phyloP scores from a whole-genome alignment of 2,888 invertebrate species.

The Caradrina kadenii region DNA sequence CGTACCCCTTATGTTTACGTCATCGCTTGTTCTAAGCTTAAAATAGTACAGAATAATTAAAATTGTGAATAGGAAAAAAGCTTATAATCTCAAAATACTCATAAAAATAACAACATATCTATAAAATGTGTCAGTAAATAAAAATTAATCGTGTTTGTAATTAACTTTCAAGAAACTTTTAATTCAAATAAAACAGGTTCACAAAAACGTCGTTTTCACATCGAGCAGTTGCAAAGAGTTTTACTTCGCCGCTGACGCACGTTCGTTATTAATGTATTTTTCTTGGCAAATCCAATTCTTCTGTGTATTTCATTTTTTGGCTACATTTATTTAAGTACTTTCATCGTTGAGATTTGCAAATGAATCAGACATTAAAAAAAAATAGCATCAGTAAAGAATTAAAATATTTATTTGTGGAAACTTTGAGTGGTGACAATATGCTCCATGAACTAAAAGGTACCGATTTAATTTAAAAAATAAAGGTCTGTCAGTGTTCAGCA shows the following conservation, averaged over 20 bases:
- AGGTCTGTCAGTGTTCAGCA: conserved; percentile 6
- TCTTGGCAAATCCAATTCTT: conserved; percentile 63
- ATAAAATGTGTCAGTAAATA: conserved; percentile 16
- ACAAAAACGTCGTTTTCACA: conserved; percentile 56
- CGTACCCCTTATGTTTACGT: neutral
- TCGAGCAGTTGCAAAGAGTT: conserved; percentile 57
- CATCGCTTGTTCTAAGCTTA: neutral
- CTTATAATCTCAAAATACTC: neutral
- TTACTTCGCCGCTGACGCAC: conserved; percentile 68
- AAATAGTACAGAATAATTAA: conserved; percentile 5
- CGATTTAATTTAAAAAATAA: neutral
- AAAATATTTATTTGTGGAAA: neutral
- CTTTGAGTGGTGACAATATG: conserved; percentile 17
- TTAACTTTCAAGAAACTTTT: conserved; percentile 55
- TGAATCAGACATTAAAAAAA: conserved; percentile 43
- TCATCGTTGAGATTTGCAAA: conserved; percentile 41
- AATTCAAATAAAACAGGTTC: conserved; percentile 50
- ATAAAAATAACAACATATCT: neutral
- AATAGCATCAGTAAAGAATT: conserved; percentile 6
- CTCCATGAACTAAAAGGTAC: conserved; percentile 7
- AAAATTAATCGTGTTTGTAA: conserved; percentile 49
- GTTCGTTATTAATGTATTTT: conserved; percentile 58
- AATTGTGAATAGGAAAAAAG: neutral
- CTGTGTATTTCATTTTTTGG: conserved; percentile 47
- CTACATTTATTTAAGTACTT: conserved; percentile 44